Percentiles rank a stretch among this genome's conserved stretches.
phyloP scores from a whole-genome alignment of 2,888 invertebrate genomes.

The Dasysyrphus tricinctus region DNA sequence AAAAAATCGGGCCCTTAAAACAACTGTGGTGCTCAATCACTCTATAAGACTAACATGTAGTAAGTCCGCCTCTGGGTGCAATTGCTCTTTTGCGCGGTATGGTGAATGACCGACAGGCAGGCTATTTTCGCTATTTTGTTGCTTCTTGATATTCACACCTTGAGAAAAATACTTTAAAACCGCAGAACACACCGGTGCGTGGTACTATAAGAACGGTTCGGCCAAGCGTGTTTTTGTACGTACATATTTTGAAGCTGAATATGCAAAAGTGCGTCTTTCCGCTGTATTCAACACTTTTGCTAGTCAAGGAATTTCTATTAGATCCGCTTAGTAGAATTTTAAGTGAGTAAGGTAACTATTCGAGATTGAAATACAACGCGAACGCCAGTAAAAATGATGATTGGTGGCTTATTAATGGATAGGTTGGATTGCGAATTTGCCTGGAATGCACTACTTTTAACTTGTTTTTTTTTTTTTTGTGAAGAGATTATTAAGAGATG shows the following conservation, averaged over 20 bases:
- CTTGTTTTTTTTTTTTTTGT: not conserved
- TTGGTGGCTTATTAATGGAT: slow-evolving; percentile 52
- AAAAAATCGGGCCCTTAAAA: not conserved
- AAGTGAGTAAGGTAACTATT: not conserved
- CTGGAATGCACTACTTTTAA: slow-evolving; percentile 17
- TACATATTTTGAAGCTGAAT: not conserved
- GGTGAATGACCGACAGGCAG: slow-evolving; percentile 58
- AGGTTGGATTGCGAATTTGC: not conserved
- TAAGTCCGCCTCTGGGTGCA: not conserved
- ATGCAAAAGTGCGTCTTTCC: slow-evolving; percentile 42
- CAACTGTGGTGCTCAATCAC: not conserved
- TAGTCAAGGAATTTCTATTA: slow-evolving; percentile 42
- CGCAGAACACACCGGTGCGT: slow-evolving; percentile 41
- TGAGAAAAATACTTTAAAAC: slow-evolving; percentile 48
- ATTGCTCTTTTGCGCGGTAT: slow-evolving; percentile 16
- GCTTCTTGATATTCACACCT: slow-evolving; percentile 44
- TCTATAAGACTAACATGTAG: no score
- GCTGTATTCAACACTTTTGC: slow-evolving; percentile 56
- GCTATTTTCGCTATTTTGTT: not conserved
- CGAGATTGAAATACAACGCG: slow-evolving; percentile 34
- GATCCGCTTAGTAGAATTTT: slow-evolving; percentile 14
- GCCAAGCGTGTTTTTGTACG: not conserved
- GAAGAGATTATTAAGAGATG: not conserved
- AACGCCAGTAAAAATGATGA: slow-evolving; percentile 11
- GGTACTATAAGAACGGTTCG: slow-evolving; percentile 11